Percentiles rank a stretch among this genome's conserved stretches.
These are phyloP conservation scores for Nephrotoma appendiculata DNA, from an alignment of 2,888 invertebrate genomes.

Conservation along the genomic window DNA sequence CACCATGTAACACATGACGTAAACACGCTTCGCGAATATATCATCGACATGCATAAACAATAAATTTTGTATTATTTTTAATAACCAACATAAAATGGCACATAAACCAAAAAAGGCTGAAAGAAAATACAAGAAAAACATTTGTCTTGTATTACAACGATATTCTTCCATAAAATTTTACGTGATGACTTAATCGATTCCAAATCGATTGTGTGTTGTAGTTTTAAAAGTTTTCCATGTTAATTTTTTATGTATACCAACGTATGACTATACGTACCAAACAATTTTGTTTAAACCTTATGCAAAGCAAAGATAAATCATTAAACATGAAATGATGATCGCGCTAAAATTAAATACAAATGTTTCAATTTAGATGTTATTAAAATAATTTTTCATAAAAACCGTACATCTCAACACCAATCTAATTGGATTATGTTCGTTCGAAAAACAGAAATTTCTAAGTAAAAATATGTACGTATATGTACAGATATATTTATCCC, in stretches of 20 bases:
- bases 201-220: slow-evolving; percentile 4
- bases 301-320: neutral
- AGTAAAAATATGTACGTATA: neutral
- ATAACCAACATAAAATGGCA: neutral
- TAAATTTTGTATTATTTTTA: neutral
- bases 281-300: neutral
- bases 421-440: neutral
- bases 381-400: neutral
- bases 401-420: neutral
- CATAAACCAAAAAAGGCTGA: neutral
- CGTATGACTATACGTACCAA: neutral
- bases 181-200: slow-evolving; percentile 8
- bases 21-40: neutral
- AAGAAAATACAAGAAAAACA: neutral
- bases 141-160: slow-evolving; percentile 1
- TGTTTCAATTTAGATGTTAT: neutral
- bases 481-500: neutral
- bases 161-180: neutral
- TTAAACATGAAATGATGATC: neutral
- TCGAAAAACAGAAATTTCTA: neutral
- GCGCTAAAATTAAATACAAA: neutral
- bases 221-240: neutral
- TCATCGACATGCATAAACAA: neutral
- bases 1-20: neutral
- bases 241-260: neutral